These are phyloP conservation scores for Drosophila nannoptera DNA, from an alignment of 1,140 invertebrate species.

Conservation along the genomic window DNA sequence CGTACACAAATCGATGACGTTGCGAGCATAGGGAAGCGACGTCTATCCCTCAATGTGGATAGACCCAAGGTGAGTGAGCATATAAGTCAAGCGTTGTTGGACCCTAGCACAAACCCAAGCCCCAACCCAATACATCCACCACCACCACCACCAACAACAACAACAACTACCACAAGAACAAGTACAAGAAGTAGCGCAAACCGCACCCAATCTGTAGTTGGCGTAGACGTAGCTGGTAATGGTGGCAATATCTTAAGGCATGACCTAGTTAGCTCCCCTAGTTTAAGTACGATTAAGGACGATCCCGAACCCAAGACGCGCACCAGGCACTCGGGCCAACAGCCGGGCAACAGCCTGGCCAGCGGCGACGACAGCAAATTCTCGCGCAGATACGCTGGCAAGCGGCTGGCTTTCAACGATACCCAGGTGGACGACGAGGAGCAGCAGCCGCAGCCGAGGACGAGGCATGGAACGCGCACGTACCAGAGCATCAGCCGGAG, in stretches of 20 bases:
- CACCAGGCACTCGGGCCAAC: too few species aligned
- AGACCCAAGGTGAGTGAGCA: slow-evolving; percentile 70
- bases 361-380: slow-evolving; percentile 44
- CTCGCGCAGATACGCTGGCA: slow-evolving; percentile 65
- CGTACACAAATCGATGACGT: slow-evolving; percentile 49
- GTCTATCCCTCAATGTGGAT: slow-evolving; percentile 62
- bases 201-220: slow-evolving; percentile 27
- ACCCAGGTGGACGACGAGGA: slow-evolving; percentile 39
- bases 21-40: slow-evolving; percentile 55
- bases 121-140: neutral
- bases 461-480: neutral
- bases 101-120: slow-evolving; percentile 30
- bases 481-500: slow-evolving; percentile 12
- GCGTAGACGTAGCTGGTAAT: slow-evolving; percentile 65
- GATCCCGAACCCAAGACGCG: neutral
- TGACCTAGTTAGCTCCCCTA: slow-evolving; percentile 65
- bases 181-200: slow-evolving; percentile 21
- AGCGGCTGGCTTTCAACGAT: slow-evolving; percentile 57
- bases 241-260: slow-evolving; percentile 75
- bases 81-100: slow-evolving; percentile 49
- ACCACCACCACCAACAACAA: slow-evolving; percentile 42
- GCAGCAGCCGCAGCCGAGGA: neutral
- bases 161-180: slow-evolving; percentile 8
- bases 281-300: slow-evolving; percentile 57
- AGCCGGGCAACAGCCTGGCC: slow-evolving; percentile 22